Evolutionary conservation across 1,140 invertebrate species (phyloP), one percentile per base, ranked within the genome.

Genomic region (Planococcus citri): DNA sequence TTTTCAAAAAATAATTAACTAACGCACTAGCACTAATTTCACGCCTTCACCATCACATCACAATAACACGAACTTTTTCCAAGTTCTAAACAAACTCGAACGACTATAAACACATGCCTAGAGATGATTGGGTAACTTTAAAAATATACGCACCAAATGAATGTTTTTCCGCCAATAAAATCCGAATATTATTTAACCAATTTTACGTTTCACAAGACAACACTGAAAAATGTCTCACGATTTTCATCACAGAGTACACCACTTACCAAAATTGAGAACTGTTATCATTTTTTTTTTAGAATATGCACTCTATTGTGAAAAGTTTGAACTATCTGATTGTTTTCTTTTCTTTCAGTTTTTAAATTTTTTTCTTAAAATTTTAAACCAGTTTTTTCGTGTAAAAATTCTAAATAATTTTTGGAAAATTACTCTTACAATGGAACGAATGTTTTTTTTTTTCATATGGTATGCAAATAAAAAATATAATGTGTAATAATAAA

Each of bases 41-140:
- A 64, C 60, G 60, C 60, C 60, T 64, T 64, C 24, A 10, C 10
- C 60, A 64, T 21, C 10, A 64, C 24, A 27, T 21, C 60, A 64
- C 25, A 64, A 64, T 24, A 64, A 64, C 60, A 64, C 60, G 60
- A 64, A 64, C 60, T 64, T 27, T 27, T 25, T 27, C 21, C 22
- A 64, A 64, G 2, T 64, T 64, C 60, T 24, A 51, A 64, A 64
- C 60, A 64, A 27, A 64, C 25, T 64, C 24, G 60, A 64, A 64
- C 60, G 17, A 64, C 24, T 25, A 25, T 64, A 64, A 64, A 64
- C 60, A 64, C 60, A 64, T 64, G 60, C 60, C 60, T 64, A 27
- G 24, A 22, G 60, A 25, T 64, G 60, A 64, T 64, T 64, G 60
- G 60, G 24, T 17, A 64, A 22, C 60, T 64, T 64, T 24, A 25